Percentiles rank a stretch among this genome's conserved stretches.
These are phyloP conservation scores for Eubucco bourcierii DNA, from an alignment of 2,113 vertebrate species.

Conservation along the genomic window DNA sequence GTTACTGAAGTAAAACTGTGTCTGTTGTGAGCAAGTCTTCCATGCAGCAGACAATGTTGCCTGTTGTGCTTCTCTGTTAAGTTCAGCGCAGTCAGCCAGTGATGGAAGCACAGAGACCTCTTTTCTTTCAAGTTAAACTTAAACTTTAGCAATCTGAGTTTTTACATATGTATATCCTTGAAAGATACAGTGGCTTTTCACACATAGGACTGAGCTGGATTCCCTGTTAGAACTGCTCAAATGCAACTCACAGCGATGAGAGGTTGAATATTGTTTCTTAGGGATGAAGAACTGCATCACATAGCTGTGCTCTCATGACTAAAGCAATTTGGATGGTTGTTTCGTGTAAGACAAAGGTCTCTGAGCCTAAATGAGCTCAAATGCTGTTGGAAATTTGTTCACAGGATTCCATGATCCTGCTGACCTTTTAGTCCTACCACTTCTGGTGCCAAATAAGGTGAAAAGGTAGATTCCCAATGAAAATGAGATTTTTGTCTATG, in stretches of 20 bases:
- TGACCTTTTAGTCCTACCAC: not conserved
- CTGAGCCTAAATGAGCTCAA: not conserved
- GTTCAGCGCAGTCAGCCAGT: not conserved
- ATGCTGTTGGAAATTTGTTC: not conserved
- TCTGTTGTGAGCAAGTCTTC: not conserved
- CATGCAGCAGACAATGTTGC: not conserved
- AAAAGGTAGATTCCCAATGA: not conserved
- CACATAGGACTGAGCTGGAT: not conserved
- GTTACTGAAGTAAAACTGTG: not conserved
- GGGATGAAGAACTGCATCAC: not conserved
- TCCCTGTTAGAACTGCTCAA: not conserved
- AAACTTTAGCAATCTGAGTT: not conserved
- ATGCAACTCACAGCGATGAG: not conserved
- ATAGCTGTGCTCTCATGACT: not conserved
- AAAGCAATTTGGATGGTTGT: not conserved
- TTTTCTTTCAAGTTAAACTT: not conserved
- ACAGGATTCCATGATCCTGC: not conserved
- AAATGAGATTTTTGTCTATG: not conserved
- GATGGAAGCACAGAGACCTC: not conserved
- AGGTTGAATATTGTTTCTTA: not conserved
- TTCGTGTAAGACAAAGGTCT: not conserved
- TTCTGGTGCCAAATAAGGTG: not conserved
- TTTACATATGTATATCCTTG: not conserved
- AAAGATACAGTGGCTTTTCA: not conserved
- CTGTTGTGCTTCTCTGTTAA: not conserved